Percentiles rank a stretch among this genome's conserved stretches.
Evolutionary conservation across 2,113 vertebrate genomes (phyloP).

Genomic region (Psilopsiagon aurifrons): DNA sequence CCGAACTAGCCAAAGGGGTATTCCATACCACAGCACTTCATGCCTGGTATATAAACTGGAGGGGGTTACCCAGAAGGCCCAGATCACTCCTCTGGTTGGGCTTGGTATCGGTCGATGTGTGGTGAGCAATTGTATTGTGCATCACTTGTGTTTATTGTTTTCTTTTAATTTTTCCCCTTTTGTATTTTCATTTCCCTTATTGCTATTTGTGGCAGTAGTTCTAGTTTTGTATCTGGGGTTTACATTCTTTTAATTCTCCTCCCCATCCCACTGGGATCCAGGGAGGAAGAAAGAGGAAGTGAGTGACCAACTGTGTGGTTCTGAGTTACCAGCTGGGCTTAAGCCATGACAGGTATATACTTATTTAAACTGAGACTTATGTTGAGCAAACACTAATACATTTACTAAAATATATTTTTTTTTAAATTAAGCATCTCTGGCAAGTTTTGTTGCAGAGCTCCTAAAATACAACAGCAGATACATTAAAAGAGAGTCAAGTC

Average conservation of each 20-base stretch:
- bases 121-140: neutral
- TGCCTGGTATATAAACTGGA: neutral
- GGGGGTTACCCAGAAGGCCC: neutral
- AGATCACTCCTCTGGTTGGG: neutral
- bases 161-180: neutral
- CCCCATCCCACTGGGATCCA: neutral
- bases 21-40: neutral
- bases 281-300: neutral
- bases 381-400: neutral
- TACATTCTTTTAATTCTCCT: neutral
- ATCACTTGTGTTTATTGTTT: neutral
- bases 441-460: neutral
- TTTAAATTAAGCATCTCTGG: neutral
- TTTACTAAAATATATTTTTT: neutral
- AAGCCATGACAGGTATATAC: neutral
- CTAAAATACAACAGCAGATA: neutral
- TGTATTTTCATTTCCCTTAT: neutral
- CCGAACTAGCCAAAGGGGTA: neutral
- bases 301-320: neutral
- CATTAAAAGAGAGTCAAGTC: neutral
- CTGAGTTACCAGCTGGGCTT: neutral
- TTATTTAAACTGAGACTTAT: neutral
- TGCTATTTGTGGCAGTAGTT: neutral
- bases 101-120: rapidly evolving
- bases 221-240: neutral